These are phyloP conservation scores for Catharus fuscescens DNA, from an alignment of 2,113 vertebrate genomes.

Conservation along the genomic window DNA sequence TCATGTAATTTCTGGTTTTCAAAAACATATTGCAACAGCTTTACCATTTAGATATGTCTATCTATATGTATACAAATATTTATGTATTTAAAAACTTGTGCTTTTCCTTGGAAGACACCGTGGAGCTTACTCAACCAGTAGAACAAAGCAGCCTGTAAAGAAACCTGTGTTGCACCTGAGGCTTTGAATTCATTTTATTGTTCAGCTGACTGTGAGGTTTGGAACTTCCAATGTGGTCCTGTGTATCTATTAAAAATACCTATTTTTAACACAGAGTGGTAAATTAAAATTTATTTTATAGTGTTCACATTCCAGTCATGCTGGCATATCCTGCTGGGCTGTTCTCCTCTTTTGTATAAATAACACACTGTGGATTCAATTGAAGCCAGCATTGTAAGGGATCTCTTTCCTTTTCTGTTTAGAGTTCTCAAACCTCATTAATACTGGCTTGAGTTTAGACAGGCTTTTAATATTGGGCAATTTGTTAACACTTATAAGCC, in stretches of 20 bases:
- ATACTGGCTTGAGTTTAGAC: constrained; percentile 31
- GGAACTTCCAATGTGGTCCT: background rate
- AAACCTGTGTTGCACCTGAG: background rate
- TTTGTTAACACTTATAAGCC: constrained; percentile 11
- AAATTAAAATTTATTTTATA: background rate
- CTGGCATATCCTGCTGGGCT: constrained; percentile 8
- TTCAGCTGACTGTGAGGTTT: background rate
- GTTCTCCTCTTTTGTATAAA: constrained; percentile 14
- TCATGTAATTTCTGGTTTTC: background rate
- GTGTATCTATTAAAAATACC: background rate
- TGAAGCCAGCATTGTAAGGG: constrained; percentile 1
- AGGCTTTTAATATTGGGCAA: background rate
- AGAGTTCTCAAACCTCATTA: background rate
- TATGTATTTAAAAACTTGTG: background rate
- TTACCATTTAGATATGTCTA: background rate
- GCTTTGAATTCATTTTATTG: background rate
- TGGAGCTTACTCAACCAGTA: background rate
- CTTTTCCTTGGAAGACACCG: background rate
- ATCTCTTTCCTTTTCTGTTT: constrained; percentile 22
- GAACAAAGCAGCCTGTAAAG: background rate
- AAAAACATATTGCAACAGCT: background rate
- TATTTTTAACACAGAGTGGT: background rate
- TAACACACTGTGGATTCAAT: background rate
- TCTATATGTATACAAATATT: background rate
- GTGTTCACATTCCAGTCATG: background rate